A percentile compares a stretch with the other conserved stretches of the same genome.
Evolutionary conservation across 2,797 vertebrate genomes (phyloP).

Genomic region (Peromyscus attwateri): DNA sequence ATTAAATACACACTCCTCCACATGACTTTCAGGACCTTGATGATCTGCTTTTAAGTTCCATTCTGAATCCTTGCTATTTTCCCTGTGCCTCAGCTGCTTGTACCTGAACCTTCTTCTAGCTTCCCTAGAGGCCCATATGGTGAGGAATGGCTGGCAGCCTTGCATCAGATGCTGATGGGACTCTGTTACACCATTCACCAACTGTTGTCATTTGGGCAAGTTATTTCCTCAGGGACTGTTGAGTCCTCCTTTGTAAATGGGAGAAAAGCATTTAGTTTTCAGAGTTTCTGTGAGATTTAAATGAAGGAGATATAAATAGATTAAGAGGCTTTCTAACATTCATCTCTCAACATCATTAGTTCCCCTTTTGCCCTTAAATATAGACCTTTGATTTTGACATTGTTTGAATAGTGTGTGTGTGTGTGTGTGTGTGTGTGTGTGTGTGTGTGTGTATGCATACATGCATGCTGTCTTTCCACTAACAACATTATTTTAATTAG

Average conservation of each 20-base stretch:
- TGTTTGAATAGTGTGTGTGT: background rate
- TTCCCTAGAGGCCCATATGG: background rate
- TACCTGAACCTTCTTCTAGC: background rate
- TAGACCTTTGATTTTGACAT: background rate
- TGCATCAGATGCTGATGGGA: background rate
- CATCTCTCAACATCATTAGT: background rate
- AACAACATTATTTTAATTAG: background rate
- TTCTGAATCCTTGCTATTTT: background rate
- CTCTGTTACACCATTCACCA: background rate
- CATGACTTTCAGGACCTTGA: background rate
- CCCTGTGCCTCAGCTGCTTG: background rate
- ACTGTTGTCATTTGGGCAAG: constrained; percentile 5
- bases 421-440: background rate
- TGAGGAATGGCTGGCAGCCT: background rate
- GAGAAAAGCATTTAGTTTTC: background rate
- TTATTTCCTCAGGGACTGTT: constrained; percentile 36
- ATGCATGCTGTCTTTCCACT: rapidly evolving
- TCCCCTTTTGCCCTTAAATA: background rate
- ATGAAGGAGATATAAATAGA: background rate
- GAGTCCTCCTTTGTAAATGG: constrained; percentile 20
- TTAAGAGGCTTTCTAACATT: background rate
- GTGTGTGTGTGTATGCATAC: background rate
- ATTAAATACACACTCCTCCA: background rate
- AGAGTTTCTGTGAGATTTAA: background rate
- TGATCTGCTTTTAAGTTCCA: background rate